Base-by-base conservation (phyloP, 2,888 invertebrate genomes). In the Macroteleia sp. region DNA sequence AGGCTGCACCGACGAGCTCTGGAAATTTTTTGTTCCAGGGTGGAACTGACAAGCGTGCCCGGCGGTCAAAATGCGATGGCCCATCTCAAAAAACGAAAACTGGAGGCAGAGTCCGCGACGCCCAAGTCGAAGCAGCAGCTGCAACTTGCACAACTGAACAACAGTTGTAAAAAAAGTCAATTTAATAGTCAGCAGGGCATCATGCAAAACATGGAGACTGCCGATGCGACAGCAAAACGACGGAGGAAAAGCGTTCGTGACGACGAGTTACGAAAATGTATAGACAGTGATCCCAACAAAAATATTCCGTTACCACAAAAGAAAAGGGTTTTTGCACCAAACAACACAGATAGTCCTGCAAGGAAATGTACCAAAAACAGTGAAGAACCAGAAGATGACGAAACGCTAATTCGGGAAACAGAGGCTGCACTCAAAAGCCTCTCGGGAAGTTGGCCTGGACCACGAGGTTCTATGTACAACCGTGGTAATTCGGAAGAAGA, bases 361-460 rank as follows among this genome's bases (percentile, higher is more conserved):
- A 88, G 92, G 61, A 92, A 92, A 73, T 79, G 88, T 2, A 86
- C 85, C 46, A 91, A 91, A 34, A 90, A 90, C 79, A 84, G 84
- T 25, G 91, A 91, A 17, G 91, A 92, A 22, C 90, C 92, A 39
- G 95, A 95, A 83, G 96, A 96, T 84, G 96, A 97, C 87, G 97
- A 97, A 89, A 95, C 95, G 0, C 93, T 97, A 61, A 96, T 97
- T 78, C 93, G 96, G 54, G 97, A 97, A 91, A 97, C 97, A 1
- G 97, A 97, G 89, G 96, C 96, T 1, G 97, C 97, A 0, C 91
- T 97, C 25, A 96, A 96, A 90, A 96, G 96, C 82, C 92, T 97
- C n/a, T 96, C 97, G 0, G 96, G 96, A 12, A 96, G 95, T 89
- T 97, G 97, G 96, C 94, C 95, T 4, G 95, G 95, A 10, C 94